Conservation (phyloP, 92 coral and sea anemone species). For the Actinostola sp. region DNA sequence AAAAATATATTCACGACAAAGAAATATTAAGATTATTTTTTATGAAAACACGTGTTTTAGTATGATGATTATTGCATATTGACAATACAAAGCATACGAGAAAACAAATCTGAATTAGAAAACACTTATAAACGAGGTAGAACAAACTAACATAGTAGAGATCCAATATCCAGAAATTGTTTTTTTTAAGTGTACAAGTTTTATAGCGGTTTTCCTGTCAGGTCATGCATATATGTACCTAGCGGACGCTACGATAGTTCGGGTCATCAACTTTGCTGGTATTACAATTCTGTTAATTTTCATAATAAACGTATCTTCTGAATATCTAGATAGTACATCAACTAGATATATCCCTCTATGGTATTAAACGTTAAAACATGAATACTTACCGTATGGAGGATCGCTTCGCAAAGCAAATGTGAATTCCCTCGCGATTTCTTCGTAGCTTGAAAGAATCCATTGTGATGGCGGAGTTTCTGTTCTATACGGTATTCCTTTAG, state of each 20-base stretch:
- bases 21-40: not conserved
- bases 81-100: not conserved
- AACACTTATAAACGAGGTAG: not conserved
- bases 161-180: not conserved
- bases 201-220: not conserved
- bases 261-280: not conserved
- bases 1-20: not conserved
- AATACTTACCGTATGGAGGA: slow-evolving; percentile 78
- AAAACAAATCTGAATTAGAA: not conserved
- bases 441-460: slow-evolving; percentile 79
- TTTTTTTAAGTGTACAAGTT: not conserved
- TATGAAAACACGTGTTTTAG: not conserved
- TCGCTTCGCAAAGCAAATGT: slow-evolving; percentile 51
- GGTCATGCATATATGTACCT: no score
- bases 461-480: slow-evolving; percentile 43
- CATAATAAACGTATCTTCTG: not conserved
- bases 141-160: not conserved
- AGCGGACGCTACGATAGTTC: not conserved
- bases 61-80: not conserved
- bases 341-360: no score
- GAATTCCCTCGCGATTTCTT: slow-evolving; percentile 52
- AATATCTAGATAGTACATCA: no score
- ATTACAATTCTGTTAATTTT: not conserved
- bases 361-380: not conserved
- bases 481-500: slow-evolving; percentile 55